Conservation (phyloP, 2,888 invertebrate genomes). For the Sicus ferrugineus region DNA sequence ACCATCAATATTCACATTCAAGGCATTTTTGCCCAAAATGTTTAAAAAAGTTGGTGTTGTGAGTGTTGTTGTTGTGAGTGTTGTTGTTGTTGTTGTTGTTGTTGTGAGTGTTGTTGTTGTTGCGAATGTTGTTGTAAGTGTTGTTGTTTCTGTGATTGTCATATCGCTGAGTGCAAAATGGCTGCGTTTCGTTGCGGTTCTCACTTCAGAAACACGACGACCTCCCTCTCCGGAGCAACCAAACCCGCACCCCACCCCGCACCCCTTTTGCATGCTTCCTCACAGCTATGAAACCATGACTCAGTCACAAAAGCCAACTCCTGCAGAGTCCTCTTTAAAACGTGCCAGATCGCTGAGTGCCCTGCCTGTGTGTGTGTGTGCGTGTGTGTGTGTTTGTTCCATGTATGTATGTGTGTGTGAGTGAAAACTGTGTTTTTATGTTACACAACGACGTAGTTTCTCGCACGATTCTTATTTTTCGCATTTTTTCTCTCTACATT, state of each 20-base stretch:
- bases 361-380: constrained; percentile 35
- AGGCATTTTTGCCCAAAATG: constrained; percentile 22
- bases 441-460: constrained; percentile 35
- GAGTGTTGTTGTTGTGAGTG: background rate
- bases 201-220: background rate
- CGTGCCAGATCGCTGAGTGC: background rate
- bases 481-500: constrained; percentile 19
- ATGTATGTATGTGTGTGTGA: constrained; percentile 2
- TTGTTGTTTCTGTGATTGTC: background rate
- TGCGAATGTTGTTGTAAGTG: background rate
- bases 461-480: constrained; percentile 27
- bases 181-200: background rate
- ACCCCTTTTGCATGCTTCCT: too few relatives aligned
- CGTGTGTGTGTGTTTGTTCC: constrained; percentile 13
- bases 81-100: constrained; percentile 6
- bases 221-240: too few relatives aligned
- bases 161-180: constrained; percentile 17
- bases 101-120: background rate
- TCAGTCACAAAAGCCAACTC: background rate
- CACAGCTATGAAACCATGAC: background rate
- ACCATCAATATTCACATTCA: background rate
- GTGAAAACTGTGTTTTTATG: constrained; percentile 39
- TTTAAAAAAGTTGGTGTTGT: constrained; percentile 1
- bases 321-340: background rate
- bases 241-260: too few relatives aligned